Evolutionary conservation across 2,113 vertebrate species (phyloP), one percentile per base, ranked within the genome.

Genomic region (Xiphophorus couchianus): DNA sequence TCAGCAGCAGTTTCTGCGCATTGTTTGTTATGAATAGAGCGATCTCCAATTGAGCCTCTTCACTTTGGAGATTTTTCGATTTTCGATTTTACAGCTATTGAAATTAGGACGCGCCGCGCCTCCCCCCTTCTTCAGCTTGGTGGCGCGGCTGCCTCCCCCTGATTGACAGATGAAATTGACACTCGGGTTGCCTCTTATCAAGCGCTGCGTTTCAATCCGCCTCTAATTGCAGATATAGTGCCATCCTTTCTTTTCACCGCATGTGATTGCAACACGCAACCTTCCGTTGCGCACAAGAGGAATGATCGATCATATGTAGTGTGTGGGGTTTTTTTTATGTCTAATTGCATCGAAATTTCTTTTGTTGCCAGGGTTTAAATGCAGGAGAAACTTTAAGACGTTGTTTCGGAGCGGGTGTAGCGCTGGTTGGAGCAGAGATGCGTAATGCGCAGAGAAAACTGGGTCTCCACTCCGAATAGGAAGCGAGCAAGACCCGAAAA

Each of bases 161-260:
- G 96, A 97, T 95, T 97, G 96, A 96, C 96, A 97, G 95, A 90
- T 95, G 95, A 95, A 97, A 97, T 97, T 95, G 96, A 96, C 96
- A 96, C 96, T 96, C 92, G 70, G 95, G 92, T 84, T 94, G 94
- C 95, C 96, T 96, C 95, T 97, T 96, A 95, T 95, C 94, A 93
- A 74, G 94, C 79, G 94, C 74, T 95, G 95, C 95, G 93, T 96
- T 96, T 96, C 94, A 96, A 96, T 96, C 94, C 94, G 91, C 93
- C 95, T 94, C 95, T 97, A 97, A 97, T 97, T 97, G 95, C 96
- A 96, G 94, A 96, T 96, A 94, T 95, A 95, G 86, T 79, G 78
- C 80, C 88, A 86, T 87, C 88, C 95, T 96, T 94, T 88, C 87
- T 96, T 96, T 95, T 94, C 94, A 89, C 90, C 87, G 94, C 94